Conservation (phyloP, 2,113 vertebrate species). For the Thryonomys swinderianus region DNA sequence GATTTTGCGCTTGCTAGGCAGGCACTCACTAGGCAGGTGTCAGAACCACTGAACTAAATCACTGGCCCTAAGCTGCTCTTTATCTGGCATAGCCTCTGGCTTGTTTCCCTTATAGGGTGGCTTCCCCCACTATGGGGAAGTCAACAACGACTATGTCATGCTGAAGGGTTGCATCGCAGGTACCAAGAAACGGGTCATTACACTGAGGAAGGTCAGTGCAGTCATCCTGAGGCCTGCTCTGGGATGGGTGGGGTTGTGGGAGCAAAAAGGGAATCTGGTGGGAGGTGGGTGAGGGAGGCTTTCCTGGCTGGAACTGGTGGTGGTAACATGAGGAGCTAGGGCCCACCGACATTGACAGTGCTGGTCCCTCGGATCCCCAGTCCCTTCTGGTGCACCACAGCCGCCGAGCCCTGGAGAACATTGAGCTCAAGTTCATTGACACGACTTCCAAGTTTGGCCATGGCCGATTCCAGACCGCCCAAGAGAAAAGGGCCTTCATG, state of each 20-base stretch:
- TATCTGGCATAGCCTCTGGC: background rate
- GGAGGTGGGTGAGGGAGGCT: background rate
- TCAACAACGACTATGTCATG: constrained; percentile 91
- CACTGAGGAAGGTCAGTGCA: constrained; percentile 89
- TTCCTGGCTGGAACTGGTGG: background rate
- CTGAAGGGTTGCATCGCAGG: constrained; percentile 91
- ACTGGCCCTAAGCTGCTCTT: too few relatives aligned
- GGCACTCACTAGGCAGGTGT: too few relatives aligned
- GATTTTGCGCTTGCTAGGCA: too few relatives aligned
- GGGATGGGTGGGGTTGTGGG: background rate
- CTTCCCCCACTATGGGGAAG: constrained; percentile 90
- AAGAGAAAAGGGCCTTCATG: constrained; percentile 91
- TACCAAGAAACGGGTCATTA: constrained; percentile 89
- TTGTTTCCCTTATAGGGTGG: constrained; percentile 85
- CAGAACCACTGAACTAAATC: too few relatives aligned
- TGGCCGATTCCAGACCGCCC: constrained; percentile 89
- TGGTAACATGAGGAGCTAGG: background rate
- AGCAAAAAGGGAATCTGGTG: background rate
- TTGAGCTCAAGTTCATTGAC: constrained; percentile 92
- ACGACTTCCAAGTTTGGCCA: constrained; percentile 92
- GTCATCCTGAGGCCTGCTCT: background rate
- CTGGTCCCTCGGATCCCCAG: constrained; percentile 72
- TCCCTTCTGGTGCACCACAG: constrained; percentile 88
- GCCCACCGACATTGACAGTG: fast-evolving
- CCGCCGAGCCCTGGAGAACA: constrained; percentile 83